These are phyloP conservation scores for Telenomus remus DNA, from an alignment of 1,140 invertebrate genomes.

Conservation along the genomic window DNA sequence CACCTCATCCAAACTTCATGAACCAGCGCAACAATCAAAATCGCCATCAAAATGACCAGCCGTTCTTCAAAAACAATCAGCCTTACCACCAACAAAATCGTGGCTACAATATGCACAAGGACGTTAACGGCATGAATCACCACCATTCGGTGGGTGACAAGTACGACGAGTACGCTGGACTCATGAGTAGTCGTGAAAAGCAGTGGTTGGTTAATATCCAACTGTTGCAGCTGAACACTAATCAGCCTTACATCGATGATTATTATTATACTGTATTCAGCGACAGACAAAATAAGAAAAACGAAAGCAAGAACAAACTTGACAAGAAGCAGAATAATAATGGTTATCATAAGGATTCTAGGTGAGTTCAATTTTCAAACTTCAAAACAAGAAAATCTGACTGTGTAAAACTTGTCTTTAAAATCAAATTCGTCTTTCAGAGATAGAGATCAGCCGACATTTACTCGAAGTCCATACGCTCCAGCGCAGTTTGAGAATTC, in stretches of 20 bases:
- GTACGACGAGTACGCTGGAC: slow-evolving; percentile 87
- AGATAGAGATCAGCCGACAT: slow-evolving; percentile 71
- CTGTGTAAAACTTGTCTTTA: no score
- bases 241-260: slow-evolving; percentile 89
- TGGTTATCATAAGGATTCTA: slow-evolving; percentile 70
- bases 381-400: not conserved
- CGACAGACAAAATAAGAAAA: slow-evolving; percentile 70
- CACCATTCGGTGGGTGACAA: slow-evolving; percentile 58
- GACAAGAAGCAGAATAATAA: slow-evolving; percentile 70
- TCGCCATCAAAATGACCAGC: slow-evolving; percentile 65
- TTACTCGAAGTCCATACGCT: slow-evolving; percentile 80
- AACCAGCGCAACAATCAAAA: slow-evolving; percentile 69
- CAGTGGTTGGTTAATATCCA: slow-evolving; percentile 96
- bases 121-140: slow-evolving; percentile 62
- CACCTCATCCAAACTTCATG: slow-evolving; percentile 66
- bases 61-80: slow-evolving; percentile 73
- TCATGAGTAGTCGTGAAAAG: slow-evolving; percentile 94
- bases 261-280: slow-evolving; percentile 85
- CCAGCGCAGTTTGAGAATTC: slow-evolving; percentile 94
- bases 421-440: slow-evolving; percentile 19
- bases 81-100: slow-evolving; percentile 68
- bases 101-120: slow-evolving; percentile 63
- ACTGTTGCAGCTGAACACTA: slow-evolving; percentile 89
- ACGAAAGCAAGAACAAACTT: slow-evolving; percentile 74
- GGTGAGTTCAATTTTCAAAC: slow-evolving; percentile 51